Percentiles rank a stretch among this genome's conserved stretches.
phyloP scores from a whole-genome alignment of 1,140 invertebrate species.

The Venustaconcha ellipsiformis region DNA sequence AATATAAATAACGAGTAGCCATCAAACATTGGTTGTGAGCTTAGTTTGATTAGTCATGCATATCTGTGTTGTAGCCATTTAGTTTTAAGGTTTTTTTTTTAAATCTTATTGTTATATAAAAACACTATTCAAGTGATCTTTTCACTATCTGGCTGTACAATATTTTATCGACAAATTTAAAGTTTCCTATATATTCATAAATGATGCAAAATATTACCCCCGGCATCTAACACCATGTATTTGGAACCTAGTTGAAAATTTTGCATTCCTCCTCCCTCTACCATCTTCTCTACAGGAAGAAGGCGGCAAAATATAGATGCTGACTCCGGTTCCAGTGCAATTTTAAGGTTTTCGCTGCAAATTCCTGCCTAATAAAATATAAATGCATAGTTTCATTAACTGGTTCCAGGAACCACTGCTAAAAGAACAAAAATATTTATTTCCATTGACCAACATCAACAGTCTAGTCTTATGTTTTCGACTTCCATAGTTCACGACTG shows the following conservation, averaged over 20 bases:
- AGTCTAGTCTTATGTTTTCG: too few relatives aligned
- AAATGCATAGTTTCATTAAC: too few relatives aligned
- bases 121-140: neutral
- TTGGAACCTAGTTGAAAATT: constrained; percentile 1
- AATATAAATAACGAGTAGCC: too few relatives aligned
- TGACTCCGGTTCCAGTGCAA: constrained; percentile 74
- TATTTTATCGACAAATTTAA: neutral
- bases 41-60: neutral
- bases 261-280: neutral
- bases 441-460: too few relatives aligned
- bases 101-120: neutral
- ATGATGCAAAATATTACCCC: constrained; percentile 21
- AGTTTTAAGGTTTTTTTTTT: neutral
- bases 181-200: neutral
- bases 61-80: neutral
- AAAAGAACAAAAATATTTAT: too few relatives aligned
- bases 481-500: too few relatives aligned
- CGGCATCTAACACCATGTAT: constrained; percentile 42
- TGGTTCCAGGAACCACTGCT: too few relatives aligned
- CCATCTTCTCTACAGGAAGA: constrained; percentile 31
- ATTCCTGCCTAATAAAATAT: constrained; percentile 69
- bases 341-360: constrained; percentile 69
- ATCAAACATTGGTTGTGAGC: too few relatives aligned
- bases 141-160: too few relatives aligned
- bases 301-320: constrained; percentile 73